Evolutionary conservation across 2,113 vertebrate genomes (phyloP).

Genomic region (Ciconia stormi): DNA sequence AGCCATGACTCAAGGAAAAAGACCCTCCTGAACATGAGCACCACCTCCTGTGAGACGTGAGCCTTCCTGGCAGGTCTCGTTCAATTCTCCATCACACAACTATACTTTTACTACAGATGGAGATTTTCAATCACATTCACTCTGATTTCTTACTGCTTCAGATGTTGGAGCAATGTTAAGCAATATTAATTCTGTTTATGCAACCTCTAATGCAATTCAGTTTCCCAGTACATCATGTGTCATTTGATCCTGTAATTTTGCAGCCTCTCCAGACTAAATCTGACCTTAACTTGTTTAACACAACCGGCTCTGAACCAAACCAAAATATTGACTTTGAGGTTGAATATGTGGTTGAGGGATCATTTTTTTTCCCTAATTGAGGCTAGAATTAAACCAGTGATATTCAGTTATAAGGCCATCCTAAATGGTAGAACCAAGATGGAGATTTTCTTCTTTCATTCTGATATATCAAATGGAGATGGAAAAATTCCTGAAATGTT

Average conservation of each 20-base stretch:
- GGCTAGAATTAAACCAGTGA: not conserved
- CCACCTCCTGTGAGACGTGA: not conserved
- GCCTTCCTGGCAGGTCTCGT: not conserved
- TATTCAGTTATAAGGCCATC: not conserved
- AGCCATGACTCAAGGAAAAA: not conserved
- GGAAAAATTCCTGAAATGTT: conserved; percentile 41
- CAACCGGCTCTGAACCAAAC: conserved; percentile 11
- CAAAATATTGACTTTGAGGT: conserved; percentile 34
- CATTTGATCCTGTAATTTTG: conserved; percentile 21
- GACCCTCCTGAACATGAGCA: not conserved
- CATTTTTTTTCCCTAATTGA: not conserved
- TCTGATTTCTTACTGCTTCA: not conserved
- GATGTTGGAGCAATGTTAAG: not conserved
- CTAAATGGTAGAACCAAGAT: not conserved
- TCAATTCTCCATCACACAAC: not conserved
- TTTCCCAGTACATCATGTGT: not conserved
- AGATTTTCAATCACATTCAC: not conserved
- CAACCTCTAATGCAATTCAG: not conserved
- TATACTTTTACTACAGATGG: not conserved
- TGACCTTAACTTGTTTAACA: conserved; percentile 22
- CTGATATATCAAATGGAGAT: not conserved
- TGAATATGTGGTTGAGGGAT: not conserved
- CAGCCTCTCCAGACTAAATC: conserved; percentile 17
- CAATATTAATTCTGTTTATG: conserved; percentile 1
- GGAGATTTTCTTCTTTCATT: conserved; percentile 32